A percentile compares a stretch with the other conserved stretches of the same genome.
Evolutionary conservation across 2,797 vertebrate species (phyloP).

Genomic region (Chromobotia macracanthus): DNA sequence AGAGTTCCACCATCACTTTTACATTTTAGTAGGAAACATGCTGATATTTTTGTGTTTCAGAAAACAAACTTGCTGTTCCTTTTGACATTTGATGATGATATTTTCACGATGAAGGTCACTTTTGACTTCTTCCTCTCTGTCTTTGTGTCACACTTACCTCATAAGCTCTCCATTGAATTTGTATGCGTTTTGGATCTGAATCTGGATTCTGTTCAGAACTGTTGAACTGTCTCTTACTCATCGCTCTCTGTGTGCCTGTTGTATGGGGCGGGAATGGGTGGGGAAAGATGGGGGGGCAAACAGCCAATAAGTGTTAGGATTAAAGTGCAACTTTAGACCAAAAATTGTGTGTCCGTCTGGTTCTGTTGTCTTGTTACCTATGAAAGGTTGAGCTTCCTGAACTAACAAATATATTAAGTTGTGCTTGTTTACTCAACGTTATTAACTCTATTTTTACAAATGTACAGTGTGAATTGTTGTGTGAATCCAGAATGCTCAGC

Average conservation of each 20-base stretch:
- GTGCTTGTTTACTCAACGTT: too few relatives aligned
- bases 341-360: constrained; percentile 59
- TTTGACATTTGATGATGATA: constrained; percentile 43
- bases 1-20: constrained; percentile 74
- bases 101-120: constrained; percentile 47
- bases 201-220: constrained; percentile 41
- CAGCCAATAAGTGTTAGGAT: constrained; percentile 83
- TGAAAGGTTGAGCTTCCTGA: background rate
- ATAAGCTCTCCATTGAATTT: constrained; percentile 63
- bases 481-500: too few relatives aligned
- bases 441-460: too few relatives aligned
- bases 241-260: constrained; percentile 83
- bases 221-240: constrained; percentile 75
- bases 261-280: constrained; percentile 70
- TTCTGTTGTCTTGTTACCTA: constrained; percentile 33
- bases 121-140: constrained; percentile 51
- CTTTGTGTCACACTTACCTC: constrained; percentile 55
- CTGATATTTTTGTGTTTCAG: constrained; percentile 38
- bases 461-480: too few relatives aligned
- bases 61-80: constrained; percentile 26
- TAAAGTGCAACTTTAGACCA: constrained; percentile 85
- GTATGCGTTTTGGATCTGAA: constrained; percentile 64
- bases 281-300: constrained; percentile 62
- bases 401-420: too few relatives aligned
- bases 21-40: constrained; percentile 45